Conservation (phyloP, 2,888 invertebrate species). For the Taenaris catops region DNA sequence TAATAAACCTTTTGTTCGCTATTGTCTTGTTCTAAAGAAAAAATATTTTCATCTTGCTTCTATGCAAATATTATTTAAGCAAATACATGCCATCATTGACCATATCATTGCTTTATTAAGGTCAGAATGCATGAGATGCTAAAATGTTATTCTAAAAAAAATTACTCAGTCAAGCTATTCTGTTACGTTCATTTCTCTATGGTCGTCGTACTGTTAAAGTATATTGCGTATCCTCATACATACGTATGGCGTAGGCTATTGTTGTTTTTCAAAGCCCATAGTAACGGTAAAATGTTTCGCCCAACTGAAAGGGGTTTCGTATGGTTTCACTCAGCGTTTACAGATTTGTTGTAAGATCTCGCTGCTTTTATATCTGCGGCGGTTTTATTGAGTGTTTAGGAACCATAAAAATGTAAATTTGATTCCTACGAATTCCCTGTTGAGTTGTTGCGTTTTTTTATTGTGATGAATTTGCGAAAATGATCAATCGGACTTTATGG, state of each 20-base stretch:
- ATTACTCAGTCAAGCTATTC: too few species aligned
- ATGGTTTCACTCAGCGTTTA: slow-evolving; percentile 44
- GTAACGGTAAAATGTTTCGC: slow-evolving; percentile 43
- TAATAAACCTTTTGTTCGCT: too few species aligned
- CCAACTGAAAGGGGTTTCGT: slow-evolving; percentile 52
- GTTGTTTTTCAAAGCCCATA: slow-evolving; percentile 70
- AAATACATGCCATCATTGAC: too few species aligned
- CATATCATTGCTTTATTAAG: too few species aligned
- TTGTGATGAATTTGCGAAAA: slow-evolving; percentile 24
- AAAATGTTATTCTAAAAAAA: too few species aligned
- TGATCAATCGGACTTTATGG: too few species aligned
- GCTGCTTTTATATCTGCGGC: slow-evolving; percentile 53
- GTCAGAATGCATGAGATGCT: too few species aligned
- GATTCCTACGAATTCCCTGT: slow-evolving; percentile 22
- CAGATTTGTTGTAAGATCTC: slow-evolving; percentile 56
- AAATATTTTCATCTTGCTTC: too few species aligned
- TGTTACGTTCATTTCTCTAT: slow-evolving; percentile 36
- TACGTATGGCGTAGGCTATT: slow-evolving; percentile 61
- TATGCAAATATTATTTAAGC: too few species aligned
- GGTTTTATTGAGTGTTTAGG: slow-evolving; percentile 66
- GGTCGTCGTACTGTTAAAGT: slow-evolving; percentile 54
- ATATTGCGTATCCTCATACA: slow-evolving; percentile 69
- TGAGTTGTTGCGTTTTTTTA: slow-evolving; percentile 25
- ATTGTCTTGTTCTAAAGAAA: too few species aligned
- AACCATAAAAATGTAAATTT: slow-evolving; percentile 71